A percentile compares a stretch with the other conserved stretches of the same genome.
Conservation (phyloP, 1,140 invertebrate species). For the Tetragnatha versicolor region DNA sequence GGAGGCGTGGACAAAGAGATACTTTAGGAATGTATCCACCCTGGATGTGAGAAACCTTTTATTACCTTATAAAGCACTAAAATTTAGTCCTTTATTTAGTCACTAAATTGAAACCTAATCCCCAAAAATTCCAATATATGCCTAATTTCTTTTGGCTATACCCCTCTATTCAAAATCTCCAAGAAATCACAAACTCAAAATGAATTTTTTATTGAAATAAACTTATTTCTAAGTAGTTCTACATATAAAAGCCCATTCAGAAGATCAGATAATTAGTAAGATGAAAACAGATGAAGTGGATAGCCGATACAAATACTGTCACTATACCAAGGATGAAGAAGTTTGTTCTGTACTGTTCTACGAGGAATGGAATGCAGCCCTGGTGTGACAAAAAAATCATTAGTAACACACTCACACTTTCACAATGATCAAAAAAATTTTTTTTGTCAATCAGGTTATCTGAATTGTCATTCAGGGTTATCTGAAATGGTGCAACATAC, state of each 20-base stretch:
- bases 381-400: neutral
- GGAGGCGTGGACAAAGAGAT: no score
- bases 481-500: neutral
- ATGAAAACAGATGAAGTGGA: slow-evolving; percentile 2
- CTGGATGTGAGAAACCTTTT: no score
- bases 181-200: neutral
- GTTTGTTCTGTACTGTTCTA: neutral
- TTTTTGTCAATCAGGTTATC: neutral
- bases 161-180: neutral
- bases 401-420: neutral
- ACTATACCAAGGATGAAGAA: slow-evolving; percentile 3
- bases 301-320: neutral
- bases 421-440: neutral
- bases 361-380: neutral
- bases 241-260: neutral
- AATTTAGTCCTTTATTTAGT: slow-evolving; percentile 10
- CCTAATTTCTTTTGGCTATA: neutral
- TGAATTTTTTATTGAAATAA: neutral
- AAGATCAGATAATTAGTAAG: slow-evolving; percentile 7
- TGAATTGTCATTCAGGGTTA: neutral
- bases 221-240: neutral
- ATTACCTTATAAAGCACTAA: neutral
- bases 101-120: neutral
- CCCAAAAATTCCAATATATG: neutral
- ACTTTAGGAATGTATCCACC: no score